Evolutionary conservation across 2,888 invertebrate species (phyloP), one percentile per base, ranked within the genome.

Genomic region (Zygothrica quintamaculata): DNA sequence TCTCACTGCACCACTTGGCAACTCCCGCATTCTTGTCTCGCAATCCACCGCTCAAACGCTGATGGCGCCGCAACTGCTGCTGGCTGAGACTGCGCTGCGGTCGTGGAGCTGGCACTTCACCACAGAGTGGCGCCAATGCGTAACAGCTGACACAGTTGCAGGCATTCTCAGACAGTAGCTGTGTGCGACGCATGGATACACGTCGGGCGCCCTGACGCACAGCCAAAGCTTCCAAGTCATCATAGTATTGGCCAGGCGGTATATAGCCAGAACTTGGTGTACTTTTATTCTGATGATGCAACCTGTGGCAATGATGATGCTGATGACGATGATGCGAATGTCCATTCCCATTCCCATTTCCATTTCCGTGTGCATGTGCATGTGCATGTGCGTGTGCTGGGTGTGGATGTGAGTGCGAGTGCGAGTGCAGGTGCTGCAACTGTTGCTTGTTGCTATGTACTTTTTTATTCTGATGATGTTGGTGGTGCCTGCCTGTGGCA

Each of bases 1-100:
- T 91, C 80, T 91, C 91, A 73, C 91, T 91, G 59, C 89, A 90
- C 90, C 90, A 91, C 69, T 90, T 90, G 60, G 85, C 75, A 67
- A 89, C 74, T 46, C 78, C 78, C 9, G 67, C 53, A 0, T 72
- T 73, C 59, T 62, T 73, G 36, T 79, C 75, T 18, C 60, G 53
- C 57, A 88, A 67, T 13, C 81, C 79, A 25, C 90, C 89, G 52
- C 88, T 90, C 18, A 88, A 71, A 1, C 79, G 77, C 60, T 89
- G 89, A 70, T 89, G 89, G 39, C 84, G 81, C 1, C 88, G 81
- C 72, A 90, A 52, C 58, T 89, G 90, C 74, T 89, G 90, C 50
- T 90, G 90, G 42, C 90, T 89, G 6, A 89, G 79, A 25, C 89
- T 89, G 3, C 89, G 82, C 48, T 88, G 81, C 11, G 89, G 89